These are phyloP conservation scores for Ictalurus punctatus DNA, from an alignment of 2,113 vertebrate species.

Conservation along the genomic window DNA sequence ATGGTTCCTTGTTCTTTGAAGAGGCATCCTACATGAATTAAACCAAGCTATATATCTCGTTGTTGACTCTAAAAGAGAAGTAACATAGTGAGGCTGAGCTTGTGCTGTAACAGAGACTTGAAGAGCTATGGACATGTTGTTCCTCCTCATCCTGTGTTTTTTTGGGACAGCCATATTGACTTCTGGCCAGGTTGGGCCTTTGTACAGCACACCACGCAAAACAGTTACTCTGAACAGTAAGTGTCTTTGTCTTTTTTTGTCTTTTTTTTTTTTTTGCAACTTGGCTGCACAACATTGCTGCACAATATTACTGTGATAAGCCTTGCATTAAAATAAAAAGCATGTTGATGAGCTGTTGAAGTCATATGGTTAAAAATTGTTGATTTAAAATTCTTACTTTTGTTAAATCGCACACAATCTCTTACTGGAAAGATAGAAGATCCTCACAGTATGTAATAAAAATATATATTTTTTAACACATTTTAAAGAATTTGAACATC, in stretches of 20 bases:
- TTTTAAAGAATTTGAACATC: background rate
- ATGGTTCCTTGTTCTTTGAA: conserved; percentile 39
- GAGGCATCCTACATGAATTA: conserved; percentile 50
- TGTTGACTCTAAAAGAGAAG: conserved; percentile 59
- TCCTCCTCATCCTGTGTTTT: conserved; percentile 56
- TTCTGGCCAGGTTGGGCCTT: conserved; percentile 43
- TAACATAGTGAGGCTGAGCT: conserved; percentile 41
- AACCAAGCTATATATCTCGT: conserved; percentile 65
- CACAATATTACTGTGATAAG: too few relatives aligned
- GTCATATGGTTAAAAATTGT: too few relatives aligned
- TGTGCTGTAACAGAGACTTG: background rate
- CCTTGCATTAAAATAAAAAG: too few relatives aligned
- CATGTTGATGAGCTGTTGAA: too few relatives aligned
- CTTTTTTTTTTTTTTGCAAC: too few relatives aligned
- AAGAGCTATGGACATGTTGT: conserved; percentile 52
- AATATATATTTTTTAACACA: background rate
- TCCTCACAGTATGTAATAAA: background rate
- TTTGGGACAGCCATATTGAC: conserved; percentile 56
- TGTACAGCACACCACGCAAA: conserved; percentile 61
- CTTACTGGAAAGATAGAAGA: background rate
- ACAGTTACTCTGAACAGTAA: conserved; percentile 66
- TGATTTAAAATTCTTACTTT: background rate
- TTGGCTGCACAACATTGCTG: too few relatives aligned
- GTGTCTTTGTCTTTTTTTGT: conserved; percentile 45
- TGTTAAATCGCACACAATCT: background rate